phyloP scores from a whole-genome alignment of 1,140 invertebrate genomes.

The Zelostemma sp. region DNA sequence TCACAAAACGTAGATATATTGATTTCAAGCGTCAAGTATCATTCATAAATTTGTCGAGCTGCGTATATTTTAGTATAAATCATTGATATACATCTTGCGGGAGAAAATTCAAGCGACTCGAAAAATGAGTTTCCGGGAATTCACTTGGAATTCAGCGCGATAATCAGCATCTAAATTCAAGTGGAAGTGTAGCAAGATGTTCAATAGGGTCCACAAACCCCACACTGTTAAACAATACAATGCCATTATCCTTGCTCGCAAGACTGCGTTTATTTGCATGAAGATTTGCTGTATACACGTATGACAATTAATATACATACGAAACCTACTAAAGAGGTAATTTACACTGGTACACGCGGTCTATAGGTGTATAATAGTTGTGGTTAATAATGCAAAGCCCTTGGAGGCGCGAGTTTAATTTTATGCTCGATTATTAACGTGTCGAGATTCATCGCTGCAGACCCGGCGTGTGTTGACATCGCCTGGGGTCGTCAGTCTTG shows the following conservation, averaged over 20 bases:
- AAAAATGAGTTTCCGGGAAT: too few relatives aligned
- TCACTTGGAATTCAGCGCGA: too few relatives aligned
- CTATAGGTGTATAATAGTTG: slow-evolving; percentile 16
- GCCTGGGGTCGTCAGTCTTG: slow-evolving; percentile 37
- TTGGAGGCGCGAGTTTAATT: slow-evolving; percentile 39
- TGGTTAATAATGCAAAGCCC: slow-evolving; percentile 39
- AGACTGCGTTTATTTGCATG: not conserved
- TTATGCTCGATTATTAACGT: slow-evolving; percentile 44
- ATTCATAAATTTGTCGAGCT: too few relatives aligned
- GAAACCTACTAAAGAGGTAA: slow-evolving; percentile 30
- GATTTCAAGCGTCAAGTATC: too few relatives aligned
- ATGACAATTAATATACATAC: slow-evolving; percentile 25
- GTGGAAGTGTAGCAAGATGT: too few relatives aligned
- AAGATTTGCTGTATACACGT: not conserved
- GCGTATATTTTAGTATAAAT: too few relatives aligned
- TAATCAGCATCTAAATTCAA: too few relatives aligned
- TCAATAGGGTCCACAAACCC: too few relatives aligned
- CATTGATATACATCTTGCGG: too few relatives aligned
- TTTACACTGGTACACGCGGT: slow-evolving; percentile 22
- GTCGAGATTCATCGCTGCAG: slow-evolving; percentile 35
- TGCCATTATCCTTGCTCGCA: slow-evolving; percentile 26
- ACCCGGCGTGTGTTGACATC: slow-evolving; percentile 34
- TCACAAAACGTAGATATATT: too few relatives aligned
- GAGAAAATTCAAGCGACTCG: too few relatives aligned
- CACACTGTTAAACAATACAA: not conserved